phyloP scores from a whole-genome alignment of 2,113 vertebrate species.

The Platycercus adscitus region DNA sequence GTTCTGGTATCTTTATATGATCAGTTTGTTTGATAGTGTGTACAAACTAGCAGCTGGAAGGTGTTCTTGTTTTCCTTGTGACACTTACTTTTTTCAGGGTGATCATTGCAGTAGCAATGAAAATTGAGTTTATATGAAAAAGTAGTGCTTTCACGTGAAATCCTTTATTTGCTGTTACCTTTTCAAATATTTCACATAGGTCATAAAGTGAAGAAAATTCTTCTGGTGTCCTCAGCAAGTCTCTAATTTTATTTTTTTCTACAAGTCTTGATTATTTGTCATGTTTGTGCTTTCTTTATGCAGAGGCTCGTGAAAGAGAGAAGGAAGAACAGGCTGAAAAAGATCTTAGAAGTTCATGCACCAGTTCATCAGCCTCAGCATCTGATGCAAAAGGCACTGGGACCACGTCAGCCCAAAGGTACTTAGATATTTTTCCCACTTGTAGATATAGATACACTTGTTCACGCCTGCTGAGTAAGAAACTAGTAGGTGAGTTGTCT shows the following conservation, averaged over 20 bases:
- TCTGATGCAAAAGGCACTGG: conserved; percentile 14
- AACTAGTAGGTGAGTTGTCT: background rate
- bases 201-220: background rate
- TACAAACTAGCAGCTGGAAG: background rate
- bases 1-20: background rate
- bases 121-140: background rate
- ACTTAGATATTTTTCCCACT: background rate
- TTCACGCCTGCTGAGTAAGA: background rate
- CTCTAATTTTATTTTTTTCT: background rate
- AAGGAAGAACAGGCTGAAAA: conserved; percentile 69
- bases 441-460: background rate
- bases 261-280: background rate
- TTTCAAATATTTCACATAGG: background rate
- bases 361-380: conserved; percentile 43
- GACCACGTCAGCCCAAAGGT: conserved; percentile 63
- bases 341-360: conserved; percentile 28
- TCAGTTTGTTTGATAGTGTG: background rate
- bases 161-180: background rate
- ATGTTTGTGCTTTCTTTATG: background rate
- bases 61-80: background rate
- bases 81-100: background rate
- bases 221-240: background rate
- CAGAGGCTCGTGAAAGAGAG: conserved; percentile 80
- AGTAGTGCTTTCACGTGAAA: background rate
- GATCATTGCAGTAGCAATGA: background rate